phyloP scores from a whole-genome alignment of 2,113 vertebrate species.

The Catharus fuscescens region DNA sequence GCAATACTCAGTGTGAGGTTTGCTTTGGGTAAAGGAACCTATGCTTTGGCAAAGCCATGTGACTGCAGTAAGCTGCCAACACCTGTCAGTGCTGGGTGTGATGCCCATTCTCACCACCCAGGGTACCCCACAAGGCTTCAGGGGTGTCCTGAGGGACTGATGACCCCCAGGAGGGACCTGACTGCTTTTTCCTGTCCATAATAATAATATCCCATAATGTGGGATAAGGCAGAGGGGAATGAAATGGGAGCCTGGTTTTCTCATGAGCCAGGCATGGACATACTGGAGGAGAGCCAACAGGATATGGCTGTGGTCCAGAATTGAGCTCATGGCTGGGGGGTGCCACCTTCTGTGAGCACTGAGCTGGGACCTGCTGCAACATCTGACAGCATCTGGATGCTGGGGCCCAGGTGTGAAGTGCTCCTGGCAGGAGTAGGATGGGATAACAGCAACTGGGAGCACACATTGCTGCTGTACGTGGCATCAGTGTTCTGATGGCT shows the following conservation, averaged over 20 bases:
- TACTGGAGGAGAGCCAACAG: rapidly evolving
- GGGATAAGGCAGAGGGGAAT: not conserved
- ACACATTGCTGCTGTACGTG: rapidly evolving
- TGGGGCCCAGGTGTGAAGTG: not conserved
- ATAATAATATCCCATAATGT: not conserved
- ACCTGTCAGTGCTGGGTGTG: not conserved
- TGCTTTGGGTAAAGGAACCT: not conserved
- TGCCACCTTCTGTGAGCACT: not conserved
- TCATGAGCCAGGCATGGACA: not conserved
- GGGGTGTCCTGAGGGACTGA: rapidly evolving
- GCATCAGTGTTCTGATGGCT: not conserved
- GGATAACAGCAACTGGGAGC: not conserved
- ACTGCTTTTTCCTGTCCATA: not conserved
- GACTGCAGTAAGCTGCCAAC: not conserved
- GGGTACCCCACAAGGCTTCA: rapidly evolving
- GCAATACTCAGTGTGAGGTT: not conserved
- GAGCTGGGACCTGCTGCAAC: not conserved
- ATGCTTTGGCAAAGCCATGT: not conserved
- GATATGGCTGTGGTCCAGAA: rapidly evolving
- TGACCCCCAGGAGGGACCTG: not conserved
- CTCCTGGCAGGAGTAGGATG: not conserved
- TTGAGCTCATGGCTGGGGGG: not conserved
- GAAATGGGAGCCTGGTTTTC: not conserved
- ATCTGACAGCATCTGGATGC: slow-evolving; percentile 1
- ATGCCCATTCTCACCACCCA: rapidly evolving